Evolutionary conservation across 2,797 vertebrate genomes (phyloP).

Genomic region (Nannoperca australis): DNA sequence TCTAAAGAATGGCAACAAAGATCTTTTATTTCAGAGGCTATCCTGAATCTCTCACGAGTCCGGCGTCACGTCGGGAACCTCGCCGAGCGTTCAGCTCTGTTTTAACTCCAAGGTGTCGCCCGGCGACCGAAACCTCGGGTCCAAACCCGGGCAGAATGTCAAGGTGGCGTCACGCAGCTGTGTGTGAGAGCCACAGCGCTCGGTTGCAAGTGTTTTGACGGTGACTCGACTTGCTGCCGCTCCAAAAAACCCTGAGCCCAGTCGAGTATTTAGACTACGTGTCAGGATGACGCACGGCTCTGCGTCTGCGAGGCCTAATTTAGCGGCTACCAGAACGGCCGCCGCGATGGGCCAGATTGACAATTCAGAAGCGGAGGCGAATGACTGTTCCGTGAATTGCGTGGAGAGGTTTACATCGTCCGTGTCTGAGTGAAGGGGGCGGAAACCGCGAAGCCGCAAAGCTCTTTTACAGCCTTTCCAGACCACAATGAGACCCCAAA

Average conservation of each 20-base stretch:
- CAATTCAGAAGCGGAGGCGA: neutral
- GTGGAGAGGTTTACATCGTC: neutral
- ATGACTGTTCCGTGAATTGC: neutral
- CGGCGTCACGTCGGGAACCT: neutral
- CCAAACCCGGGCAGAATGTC: neutral
- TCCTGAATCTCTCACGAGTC: too few species aligned
- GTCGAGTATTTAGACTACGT: slow-evolving; percentile 33
- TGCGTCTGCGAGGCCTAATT: slow-evolving; percentile 20
- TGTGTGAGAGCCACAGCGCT: neutral
- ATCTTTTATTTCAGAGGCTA: neutral
- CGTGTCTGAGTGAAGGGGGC: neutral
- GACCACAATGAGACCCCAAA: neutral
- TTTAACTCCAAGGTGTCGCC: neutral
- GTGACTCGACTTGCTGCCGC: neutral
- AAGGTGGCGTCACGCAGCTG: neutral
- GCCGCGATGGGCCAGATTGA: slow-evolving; percentile 18
- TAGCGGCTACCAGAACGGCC: slow-evolving; percentile 1
- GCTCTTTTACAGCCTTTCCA: too few species aligned
- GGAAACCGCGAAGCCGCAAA: too few species aligned
- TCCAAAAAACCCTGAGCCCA: neutral
- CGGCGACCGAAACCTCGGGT: neutral
- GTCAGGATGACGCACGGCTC: slow-evolving; percentile 30
- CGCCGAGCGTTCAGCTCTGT: neutral
- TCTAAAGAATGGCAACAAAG: neutral
- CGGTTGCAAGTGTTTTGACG: neutral